A percentile compares a stretch with the other conserved stretches of the same genome.
Evolutionary conservation across 2,797 vertebrate genomes (phyloP).

Genomic region (Tragopan temminckii): DNA sequence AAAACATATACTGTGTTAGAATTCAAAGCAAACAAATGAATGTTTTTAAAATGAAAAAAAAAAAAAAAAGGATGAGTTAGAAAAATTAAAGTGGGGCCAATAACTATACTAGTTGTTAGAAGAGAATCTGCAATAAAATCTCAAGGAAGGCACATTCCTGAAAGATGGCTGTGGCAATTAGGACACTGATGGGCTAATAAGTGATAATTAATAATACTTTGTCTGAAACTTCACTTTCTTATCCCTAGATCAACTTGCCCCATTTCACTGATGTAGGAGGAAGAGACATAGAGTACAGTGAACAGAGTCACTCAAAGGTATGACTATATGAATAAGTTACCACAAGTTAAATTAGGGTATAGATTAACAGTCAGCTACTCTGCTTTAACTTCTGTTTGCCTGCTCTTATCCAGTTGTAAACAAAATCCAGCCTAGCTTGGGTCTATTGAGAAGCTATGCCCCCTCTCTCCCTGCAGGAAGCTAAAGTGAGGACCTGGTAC

Average conservation of each 20-base stretch:
- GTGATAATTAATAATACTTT: slow-evolving; percentile 7
- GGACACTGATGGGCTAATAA: slow-evolving; percentile 1
- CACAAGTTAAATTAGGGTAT: not conserved
- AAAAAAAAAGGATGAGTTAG: not conserved
- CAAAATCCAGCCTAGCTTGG: not conserved
- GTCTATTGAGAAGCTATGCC: not conserved
- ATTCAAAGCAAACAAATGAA: slow-evolving; percentile 15
- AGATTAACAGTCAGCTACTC: not conserved
- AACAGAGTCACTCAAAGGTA: not conserved
- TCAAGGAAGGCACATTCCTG: not conserved
- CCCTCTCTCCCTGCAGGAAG: not conserved
- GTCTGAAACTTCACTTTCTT: slow-evolving; percentile 39
- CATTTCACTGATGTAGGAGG: slow-evolving; percentile 13
- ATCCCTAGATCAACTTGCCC: not conserved
- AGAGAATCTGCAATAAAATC: slow-evolving; percentile 1
- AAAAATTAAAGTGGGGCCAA: not conserved
- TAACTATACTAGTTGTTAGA: not conserved
- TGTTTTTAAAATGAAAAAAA: slow-evolving; percentile 24
- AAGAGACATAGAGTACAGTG: not conserved
- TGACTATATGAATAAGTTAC: slow-evolving; percentile 17
- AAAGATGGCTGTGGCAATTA: not conserved
- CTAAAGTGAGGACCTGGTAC: not conserved
- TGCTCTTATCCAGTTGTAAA: not conserved
- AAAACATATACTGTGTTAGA: not conserved
- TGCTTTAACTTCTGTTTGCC: slow-evolving; percentile 7